phyloP scores from a whole-genome alignment of 1,140 invertebrate species.

The Hetaerina americana region DNA sequence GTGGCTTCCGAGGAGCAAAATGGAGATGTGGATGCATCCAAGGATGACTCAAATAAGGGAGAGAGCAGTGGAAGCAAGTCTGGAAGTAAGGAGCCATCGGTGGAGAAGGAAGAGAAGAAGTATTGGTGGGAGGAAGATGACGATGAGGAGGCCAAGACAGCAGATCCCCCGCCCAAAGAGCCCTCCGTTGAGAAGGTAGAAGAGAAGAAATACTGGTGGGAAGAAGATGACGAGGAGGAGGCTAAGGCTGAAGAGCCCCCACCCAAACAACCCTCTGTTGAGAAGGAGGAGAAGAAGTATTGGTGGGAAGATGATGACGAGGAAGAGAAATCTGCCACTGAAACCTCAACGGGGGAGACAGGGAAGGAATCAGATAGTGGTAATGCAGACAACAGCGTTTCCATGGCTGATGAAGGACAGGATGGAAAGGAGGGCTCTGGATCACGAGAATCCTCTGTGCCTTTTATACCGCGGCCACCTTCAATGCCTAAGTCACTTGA shows the following conservation, averaged over 20 bases:
- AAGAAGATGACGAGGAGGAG: neutral
- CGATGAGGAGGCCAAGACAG: neutral
- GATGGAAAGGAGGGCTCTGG: neutral
- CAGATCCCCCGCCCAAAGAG: no score
- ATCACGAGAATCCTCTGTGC: neutral
- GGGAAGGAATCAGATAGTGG: neutral
- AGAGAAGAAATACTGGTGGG: neutral
- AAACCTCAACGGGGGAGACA: neutral
- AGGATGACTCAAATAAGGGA: no score
- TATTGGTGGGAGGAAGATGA: neutral
- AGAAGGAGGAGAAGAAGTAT: neutral
- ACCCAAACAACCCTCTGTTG: no score
- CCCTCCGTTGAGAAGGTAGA: no score
- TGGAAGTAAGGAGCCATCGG: no score
- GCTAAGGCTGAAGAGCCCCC: no score
- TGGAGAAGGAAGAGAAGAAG: neutral
- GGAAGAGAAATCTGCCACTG: no score
- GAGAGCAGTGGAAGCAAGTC: no score
- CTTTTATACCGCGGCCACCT: neutral
- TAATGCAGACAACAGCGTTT: no score
- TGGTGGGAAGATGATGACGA: neutral
- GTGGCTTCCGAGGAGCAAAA: no score
- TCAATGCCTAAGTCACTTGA: slow-evolving; percentile 86
- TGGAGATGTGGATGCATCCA: no score
- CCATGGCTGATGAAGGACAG: neutral